A percentile compares a stretch with the other conserved stretches of the same genome.
phyloP scores from a whole-genome alignment of 2,113 vertebrate genomes.

The Fregetta grallaria region DNA sequence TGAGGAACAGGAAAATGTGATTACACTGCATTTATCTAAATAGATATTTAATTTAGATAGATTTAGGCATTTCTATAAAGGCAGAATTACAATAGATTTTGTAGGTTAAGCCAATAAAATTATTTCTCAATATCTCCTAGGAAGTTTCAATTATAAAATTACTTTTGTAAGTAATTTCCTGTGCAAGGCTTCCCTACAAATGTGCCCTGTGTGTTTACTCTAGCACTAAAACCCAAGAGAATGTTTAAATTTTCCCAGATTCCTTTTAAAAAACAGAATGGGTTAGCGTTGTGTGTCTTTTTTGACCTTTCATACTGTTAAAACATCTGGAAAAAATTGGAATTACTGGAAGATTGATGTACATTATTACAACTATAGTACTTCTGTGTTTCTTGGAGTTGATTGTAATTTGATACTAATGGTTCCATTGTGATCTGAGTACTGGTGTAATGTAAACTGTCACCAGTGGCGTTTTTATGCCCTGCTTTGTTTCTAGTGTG shows the following conservation, averaged over 20 bases:
- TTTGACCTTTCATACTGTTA: background rate
- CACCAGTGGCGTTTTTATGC: slow-evolving; percentile 24
- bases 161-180: background rate
- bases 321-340: background rate
- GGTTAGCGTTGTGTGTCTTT: background rate
- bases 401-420: background rate
- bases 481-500: slow-evolving; percentile 11
- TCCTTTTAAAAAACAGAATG: background rate
- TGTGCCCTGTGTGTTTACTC: background rate
- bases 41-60: background rate
- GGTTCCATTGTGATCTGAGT: background rate
- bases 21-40: background rate
- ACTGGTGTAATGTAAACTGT: slow-evolving; percentile 32
- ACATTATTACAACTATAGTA: background rate
- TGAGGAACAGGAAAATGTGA: background rate
- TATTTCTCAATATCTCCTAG: background rate
- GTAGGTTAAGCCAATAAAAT: background rate
- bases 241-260: background rate
- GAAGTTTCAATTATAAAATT: background rate
- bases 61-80: background rate
- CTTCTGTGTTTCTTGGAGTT: background rate
- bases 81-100: background rate
- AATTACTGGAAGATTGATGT: background rate
- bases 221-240: background rate
- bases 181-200: background rate